Evolutionary conservation across 2,888 invertebrate genomes (phyloP), one percentile per base, ranked within the genome.

Genomic region (Volucella inanis): DNA sequence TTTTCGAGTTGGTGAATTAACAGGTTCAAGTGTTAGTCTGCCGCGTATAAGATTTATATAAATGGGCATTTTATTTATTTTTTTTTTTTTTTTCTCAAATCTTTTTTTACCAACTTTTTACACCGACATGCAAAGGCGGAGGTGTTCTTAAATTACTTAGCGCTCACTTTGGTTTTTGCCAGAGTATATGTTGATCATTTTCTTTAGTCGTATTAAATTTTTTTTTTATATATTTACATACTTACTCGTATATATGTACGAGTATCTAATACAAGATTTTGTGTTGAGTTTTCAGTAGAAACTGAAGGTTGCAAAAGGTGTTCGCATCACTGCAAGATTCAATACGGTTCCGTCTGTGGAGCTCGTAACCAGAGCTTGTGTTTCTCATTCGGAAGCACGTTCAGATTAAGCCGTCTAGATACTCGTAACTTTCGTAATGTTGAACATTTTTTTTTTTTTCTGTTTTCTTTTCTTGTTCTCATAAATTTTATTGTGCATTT

Each of bases 301-400:
- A 31, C 70, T 59, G 76, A 80, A 81, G 77, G 85, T 85, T 85
- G 64, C 71, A 50, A 50, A 59, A 72, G 68, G 71, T 71, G 81
- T 72, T 72, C 59, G 55, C 55, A 89, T 89, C 88, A 88, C 88
- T 88, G 89, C 89, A 90, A 88, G 87, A 87, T 88, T 88, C 84
- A 88, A 87, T 86, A 78, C 59, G 77, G 82, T 82, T 71, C 77
- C 77, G 70, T 78, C 86, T 61, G 82, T 55, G 74, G 64, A 74
- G 64, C 31, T 31, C 31, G 31, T 31, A 31, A 31, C 74, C 64
- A 68, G 41, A 84, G 79, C 74, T 75, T 70, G 78, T 74, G 49
- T 71, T 64, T 65, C 65, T 55, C 43, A 61, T 72, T 75, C 64
- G 74, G 59, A 15, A 65, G 43, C 54, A 49, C 59, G 39, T 61